Conservation (phyloP, 2,888 invertebrate genomes). For the Scaptomyza cyrtandrae region DNA sequence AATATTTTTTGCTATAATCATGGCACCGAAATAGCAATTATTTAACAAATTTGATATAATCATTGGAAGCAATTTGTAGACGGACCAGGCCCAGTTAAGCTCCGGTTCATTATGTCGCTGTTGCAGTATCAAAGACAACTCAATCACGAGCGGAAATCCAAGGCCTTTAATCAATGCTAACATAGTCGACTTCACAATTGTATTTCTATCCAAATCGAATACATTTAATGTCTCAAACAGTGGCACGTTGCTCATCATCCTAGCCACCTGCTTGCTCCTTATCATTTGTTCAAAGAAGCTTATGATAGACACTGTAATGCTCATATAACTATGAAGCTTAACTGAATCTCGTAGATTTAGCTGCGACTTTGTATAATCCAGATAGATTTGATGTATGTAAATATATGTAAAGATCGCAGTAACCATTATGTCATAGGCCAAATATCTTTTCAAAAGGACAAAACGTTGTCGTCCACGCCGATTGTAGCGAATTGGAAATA, state of each 20-base stretch:
- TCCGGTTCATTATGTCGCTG: constrained; percentile 66
- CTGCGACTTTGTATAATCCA: constrained; percentile 59
- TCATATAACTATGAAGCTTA: constrained; percentile 77
- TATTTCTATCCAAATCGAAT: constrained; percentile 52
- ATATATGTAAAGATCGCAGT: constrained; percentile 57
- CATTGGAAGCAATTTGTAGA: constrained; percentile 76
- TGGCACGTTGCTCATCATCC: constrained; percentile 57
- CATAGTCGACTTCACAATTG: constrained; percentile 42
- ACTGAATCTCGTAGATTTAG: constrained; percentile 74
- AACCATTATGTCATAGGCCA: constrained; percentile 62
- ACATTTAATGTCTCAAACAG: constrained; percentile 60
- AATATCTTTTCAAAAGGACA: constrained; percentile 51
- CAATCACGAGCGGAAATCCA: constrained; percentile 68
- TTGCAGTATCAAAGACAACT: constrained; percentile 65
- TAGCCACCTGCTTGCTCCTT: constrained; percentile 39
- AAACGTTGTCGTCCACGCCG: constrained; percentile 50
- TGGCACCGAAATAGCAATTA: constrained; percentile 74
- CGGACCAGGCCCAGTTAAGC: constrained; percentile 54
- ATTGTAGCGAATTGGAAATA: constrained; percentile 59
- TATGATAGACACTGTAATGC: constrained; percentile 67
- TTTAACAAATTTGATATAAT: constrained; percentile 76
- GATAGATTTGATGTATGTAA: constrained; percentile 64
- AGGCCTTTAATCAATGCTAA: constrained; percentile 63
- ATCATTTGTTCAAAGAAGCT: constrained; percentile 64
- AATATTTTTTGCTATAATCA: constrained; percentile 68